Evolutionary conservation across 1,140 invertebrate species (phyloP).

Genomic region (Colletes latitarsis): DNA sequence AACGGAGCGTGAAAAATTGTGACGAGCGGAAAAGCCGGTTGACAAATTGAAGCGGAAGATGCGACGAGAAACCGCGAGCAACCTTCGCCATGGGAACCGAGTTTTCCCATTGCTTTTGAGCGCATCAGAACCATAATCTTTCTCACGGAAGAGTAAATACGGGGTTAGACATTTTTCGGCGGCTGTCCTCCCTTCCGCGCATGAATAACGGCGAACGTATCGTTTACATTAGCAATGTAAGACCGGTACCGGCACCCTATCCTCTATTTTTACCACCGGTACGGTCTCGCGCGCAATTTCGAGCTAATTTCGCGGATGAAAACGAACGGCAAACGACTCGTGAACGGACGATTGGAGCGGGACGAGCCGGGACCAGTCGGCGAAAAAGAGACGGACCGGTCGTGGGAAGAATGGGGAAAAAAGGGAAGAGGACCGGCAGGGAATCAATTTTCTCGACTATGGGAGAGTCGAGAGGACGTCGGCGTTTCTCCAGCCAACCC

Average conservation of each 20-base stretch:
- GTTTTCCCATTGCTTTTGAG: too few relatives aligned
- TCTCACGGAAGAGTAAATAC: too few relatives aligned
- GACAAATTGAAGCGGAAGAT: neutral
- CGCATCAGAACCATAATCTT: too few relatives aligned
- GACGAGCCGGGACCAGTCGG: neutral
- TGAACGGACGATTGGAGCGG: conserved; percentile 16
- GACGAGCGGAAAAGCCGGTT: neutral
- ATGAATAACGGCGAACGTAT: neutral
- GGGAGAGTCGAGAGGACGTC: conserved; percentile 16
- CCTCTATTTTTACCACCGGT: neutral
- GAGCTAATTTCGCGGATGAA: conserved; percentile 58
- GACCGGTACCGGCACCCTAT: neutral
- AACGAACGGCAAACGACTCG: conserved; percentile 36
- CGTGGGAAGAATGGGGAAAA: neutral
- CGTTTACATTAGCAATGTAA: conserved; percentile 29
- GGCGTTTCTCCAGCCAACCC: conserved; percentile 20
- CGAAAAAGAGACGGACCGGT: neutral
- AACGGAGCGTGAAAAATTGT: conserved; percentile 13
- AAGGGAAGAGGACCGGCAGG: neutral
- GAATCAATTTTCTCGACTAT: conserved; percentile 65
- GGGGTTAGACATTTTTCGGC: too few relatives aligned
- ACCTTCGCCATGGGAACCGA: too few relatives aligned
- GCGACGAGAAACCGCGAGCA: neutral
- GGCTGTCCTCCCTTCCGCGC: too few relatives aligned
- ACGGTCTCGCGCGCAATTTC: conserved; percentile 30